Evolutionary conservation across 2,113 vertebrate genomes (phyloP).

Genomic region (Albula goreensis): DNA sequence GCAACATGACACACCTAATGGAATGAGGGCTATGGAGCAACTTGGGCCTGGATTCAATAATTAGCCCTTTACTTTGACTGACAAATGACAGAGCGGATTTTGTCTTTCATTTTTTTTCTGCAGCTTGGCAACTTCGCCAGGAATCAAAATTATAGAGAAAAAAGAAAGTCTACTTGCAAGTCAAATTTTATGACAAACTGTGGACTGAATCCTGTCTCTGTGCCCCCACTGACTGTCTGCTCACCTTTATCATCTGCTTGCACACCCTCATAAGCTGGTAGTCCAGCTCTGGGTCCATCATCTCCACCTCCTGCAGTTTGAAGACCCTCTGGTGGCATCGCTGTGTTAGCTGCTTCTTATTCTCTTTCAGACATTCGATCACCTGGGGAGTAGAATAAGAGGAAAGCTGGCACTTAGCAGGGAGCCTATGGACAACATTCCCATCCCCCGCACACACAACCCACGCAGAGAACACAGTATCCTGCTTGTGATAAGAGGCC

Average conservation of each 20-base stretch:
- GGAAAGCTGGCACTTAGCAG: neutral
- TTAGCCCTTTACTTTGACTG: no score
- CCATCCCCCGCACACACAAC: neutral
- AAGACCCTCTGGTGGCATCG: conserved; percentile 92
- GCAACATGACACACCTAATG: neutral
- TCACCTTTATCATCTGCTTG: conserved; percentile 96
- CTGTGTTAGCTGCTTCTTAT: conserved; percentile 78
- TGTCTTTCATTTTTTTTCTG: no score
- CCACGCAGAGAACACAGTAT: neutral
- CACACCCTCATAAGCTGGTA: conserved; percentile 96
- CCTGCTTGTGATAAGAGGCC: neutral
- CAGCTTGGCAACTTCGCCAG: no score
- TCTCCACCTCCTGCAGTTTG: conserved; percentile 92
- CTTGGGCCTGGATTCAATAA: neutral
- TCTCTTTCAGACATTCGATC: conserved; percentile 94
- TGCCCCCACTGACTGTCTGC: conserved; percentile 13
- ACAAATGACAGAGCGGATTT: no score
- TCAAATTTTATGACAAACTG: no score
- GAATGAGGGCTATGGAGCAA: neutral
- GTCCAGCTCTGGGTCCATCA: conserved; percentile 94
- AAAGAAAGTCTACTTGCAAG: no score
- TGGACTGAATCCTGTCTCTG: no score
- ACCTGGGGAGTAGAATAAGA: conserved; percentile 69
- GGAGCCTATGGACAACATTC: neutral
- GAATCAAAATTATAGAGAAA: no score